Evolutionary conservation across 2,888 invertebrate species (phyloP), one percentile per base, ranked within the genome.

Genomic region (Andrena trimmerana): DNA sequence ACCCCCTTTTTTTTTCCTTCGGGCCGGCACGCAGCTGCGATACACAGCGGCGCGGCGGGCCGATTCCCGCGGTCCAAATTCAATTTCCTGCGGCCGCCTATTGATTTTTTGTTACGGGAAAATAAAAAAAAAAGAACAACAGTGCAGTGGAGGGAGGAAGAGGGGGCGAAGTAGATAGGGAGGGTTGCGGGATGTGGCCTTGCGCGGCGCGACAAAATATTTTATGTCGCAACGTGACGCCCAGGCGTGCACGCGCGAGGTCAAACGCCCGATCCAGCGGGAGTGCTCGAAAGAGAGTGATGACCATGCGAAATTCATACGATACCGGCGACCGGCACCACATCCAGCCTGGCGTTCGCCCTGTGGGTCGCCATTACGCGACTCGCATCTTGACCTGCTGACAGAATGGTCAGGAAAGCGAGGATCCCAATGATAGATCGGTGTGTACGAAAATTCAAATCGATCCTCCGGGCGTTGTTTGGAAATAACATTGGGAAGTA

Each of bases 61-160:
- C 80, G 80, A 87, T 89, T 85, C 81, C 80, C 87, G 68, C 83
- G 82, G 81, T 59, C 57, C 78, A 85, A 89, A 88, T 87, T 88
- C 87, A 89, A 88, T 88, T 88, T 89, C 87, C 88, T 83, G 84
- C 77, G 82, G 84, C 78, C 42, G 78, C 65, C 78, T 83, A 83
- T 88, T 77, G 89, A 88, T 86, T 86, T 83, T 81, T 69, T 78
- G 57, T 66, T 57, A 42, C 66, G 59, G 67, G 65, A 68, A 72
- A 71, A 65, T n/a, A 16, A 54, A n/a, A 13, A 36, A 57, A 20
- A 54, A n/a, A 54, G 20, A 20, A n/a, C 7, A n/a, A 3, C 20
- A 7, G 24, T 1, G 0, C 20, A 4, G 24, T 4, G 24, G 8
- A 27, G 24, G 27, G 24, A 13, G 10, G 0, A 27, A 27, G 7